Base-by-base conservation (phyloP, 2,797 vertebrate species). In the Hypotaenidia philippensis region DNA sequence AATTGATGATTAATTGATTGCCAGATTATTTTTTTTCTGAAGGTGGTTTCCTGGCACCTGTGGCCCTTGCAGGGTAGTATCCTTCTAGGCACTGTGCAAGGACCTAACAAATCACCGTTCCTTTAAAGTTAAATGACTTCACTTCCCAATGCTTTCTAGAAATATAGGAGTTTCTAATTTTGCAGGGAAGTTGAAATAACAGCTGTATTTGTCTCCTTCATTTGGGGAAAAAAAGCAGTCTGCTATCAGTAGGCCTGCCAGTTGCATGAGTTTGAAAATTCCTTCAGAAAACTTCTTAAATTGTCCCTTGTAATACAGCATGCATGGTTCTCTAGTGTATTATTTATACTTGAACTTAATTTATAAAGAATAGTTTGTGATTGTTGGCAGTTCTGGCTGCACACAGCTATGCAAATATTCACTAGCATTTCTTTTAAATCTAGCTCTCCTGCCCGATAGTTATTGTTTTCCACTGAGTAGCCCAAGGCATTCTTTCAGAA, bases 351-450 rank as follows among this genome's bases (percentile, higher is more conserved):
- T 82, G n/a, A 66, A 64, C 59, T 56, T 83, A 13, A 63, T 84
- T 82, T 93, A 27, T 69, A 19, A 69, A 74, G 56, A 82, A 26
- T 74, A 63, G 36, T 65, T 83, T 47, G n/a, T 71, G 59, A 36
- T 36, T 49, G 11, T 56, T 71, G 70, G 44, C 69, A 45, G 66
- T 44, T 93, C 27, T 90, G 57, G 38, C 78, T 89, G 52, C 40
- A 31, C 32, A 38, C 11, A 53, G 13, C 83, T 89, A 76, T 82
- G 70, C 63, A 72, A 91, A 95, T 79, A 69, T 93, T 79, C 69
- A 63, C 45, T 71, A 74, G 38, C 34, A 64, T 93, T 85, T 72
- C 66, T 91, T 41, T 63, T 47, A 75, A 61, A 75, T 81, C 56
- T 27, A 66, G 38, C 27, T 66, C 41, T 18, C 21, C 70, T 94